phyloP scores from a whole-genome alignment of 2,888 invertebrate genomes.

The Phrixothrix hirtus region DNA sequence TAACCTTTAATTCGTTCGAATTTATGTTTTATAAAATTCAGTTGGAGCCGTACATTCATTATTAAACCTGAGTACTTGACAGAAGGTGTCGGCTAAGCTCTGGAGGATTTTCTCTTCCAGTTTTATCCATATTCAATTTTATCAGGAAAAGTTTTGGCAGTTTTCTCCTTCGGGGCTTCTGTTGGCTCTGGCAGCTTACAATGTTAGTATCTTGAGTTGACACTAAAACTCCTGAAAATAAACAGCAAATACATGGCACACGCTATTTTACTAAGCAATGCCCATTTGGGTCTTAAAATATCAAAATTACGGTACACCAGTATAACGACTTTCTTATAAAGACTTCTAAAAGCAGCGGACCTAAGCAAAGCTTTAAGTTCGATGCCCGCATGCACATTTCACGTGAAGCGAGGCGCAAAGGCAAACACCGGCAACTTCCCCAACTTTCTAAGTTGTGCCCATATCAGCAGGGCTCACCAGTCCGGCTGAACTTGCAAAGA shows the following conservation, averaged over 20 bases:
- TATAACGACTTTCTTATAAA: conserved; percentile 2
- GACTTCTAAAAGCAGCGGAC: conserved; percentile 16
- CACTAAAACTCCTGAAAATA: conserved; percentile 23
- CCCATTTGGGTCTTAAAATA: too few species aligned
- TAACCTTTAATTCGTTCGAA: neutral
- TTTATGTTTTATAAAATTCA: conserved; percentile 8
- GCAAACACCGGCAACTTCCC: conserved; percentile 52
- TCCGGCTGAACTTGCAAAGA: conserved; percentile 44
- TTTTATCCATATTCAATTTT: conserved; percentile 56
- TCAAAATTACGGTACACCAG: too few species aligned
- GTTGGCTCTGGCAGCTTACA: conserved; percentile 36
- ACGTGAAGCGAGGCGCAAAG: conserved; percentile 56
- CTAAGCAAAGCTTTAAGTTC: conserved; percentile 26
- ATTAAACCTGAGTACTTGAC: conserved; percentile 43
- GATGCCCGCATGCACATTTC: conserved; percentile 49
- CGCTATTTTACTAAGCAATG: neutral
- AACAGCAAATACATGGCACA: conserved; percentile 14
- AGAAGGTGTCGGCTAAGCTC: conserved; percentile 41
- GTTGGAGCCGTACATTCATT: conserved; percentile 34
- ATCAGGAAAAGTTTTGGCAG: conserved; percentile 50
- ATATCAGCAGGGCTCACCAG: conserved; percentile 45
- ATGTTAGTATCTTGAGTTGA: conserved; percentile 28
- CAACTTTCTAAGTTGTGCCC: conserved; percentile 38
- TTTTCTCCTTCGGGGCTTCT: conserved; percentile 43
- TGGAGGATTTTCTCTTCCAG: conserved; percentile 47